Base-by-base conservation (phyloP, 1,140 invertebrate species). In the Saxidomus purpurata region DNA sequence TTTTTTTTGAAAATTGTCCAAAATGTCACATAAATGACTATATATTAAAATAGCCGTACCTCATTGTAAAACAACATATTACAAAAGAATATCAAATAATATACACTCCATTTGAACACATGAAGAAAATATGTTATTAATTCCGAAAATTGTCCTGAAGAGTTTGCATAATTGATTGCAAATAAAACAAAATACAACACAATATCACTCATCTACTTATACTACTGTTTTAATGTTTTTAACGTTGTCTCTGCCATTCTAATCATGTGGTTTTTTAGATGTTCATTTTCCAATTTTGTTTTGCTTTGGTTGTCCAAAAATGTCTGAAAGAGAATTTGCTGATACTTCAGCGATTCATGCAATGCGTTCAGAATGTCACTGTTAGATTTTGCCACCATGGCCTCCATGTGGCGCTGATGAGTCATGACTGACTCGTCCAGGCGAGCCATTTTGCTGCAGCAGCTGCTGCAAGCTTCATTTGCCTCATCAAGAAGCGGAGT, bases 241-340 rank as follows among this genome's bases (percentile, higher is more conserved):
- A 55, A 55, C 3, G 52, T 55, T 13, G 52, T 22, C 52, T 55
- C 52, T 55, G 52, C 52, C 52, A 55, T 55, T 22, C 4, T 55
- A 22, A 55, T 22, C 52, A 55, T 22, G n/a, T 55, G 52, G 52
- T 55, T 55, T 55, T 55, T 55, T 19, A 55, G 17, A 9, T 47
- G 8, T 47, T 47, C 43, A 47, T 47, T 47, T 47, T 47, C 43
- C 43, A 47, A 8, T 8, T 47, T 47, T 47, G 43, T 55, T 55
- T 19, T 55, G 15, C 2, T 22, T 55, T 55, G 52, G 3, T 19
- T 22, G n/a, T 22, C 22, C 4, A 55, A 22, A 55, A 55, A 22
- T 55, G 52, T 55, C 19, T 55, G 52, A 55, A 77, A 77, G 13
- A 77, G 31, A 43, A 17, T 43, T 77, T 77, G 34, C 22, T 77